Evolutionary conservation across 2,113 vertebrate genomes (phyloP), one percentile per base, ranked within the genome.

Genomic region (Protomyctophum bolini): DNA sequence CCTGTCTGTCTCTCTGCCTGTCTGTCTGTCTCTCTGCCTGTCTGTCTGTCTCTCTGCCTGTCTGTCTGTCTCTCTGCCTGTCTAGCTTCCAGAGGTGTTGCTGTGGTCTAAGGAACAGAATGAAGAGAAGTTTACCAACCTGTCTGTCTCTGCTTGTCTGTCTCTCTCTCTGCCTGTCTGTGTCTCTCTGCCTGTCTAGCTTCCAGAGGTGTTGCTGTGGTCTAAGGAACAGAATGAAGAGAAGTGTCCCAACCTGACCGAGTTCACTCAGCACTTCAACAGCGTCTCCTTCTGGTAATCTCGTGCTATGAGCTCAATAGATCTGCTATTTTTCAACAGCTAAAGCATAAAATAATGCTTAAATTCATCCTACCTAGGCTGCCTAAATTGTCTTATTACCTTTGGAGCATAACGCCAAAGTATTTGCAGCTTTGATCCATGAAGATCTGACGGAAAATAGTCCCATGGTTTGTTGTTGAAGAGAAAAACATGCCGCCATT

Each of bases 231-330:
- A 98, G 91, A 98, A 97, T 10, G 97, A 98, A 82, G 97, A 98
- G 90, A 97, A 95, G 81, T 98, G 96, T 77, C 96, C 96, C 15
- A 97, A 98, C 83, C 79, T 98, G 85, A 98, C 96, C 0, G 94
- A 95, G 89, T 98, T 98, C 90, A 98, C 97, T 0, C 96, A 98
- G 87, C 97, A 98, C 91, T 98, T 98, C 93, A 98, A 98, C 92
- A 98, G 95, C 88, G 97, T 98, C 92, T 97, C 96, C 62, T 98
- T 97, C 90, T 98, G 97, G 97, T 98, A 90, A 91, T 21, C 21
- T 21, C 21, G 21, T 2, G 21, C 21, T 21, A 21, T 21, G 21
- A n/a, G n/a, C n/a, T n/a, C n/a, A n/a, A n/a, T 21, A 21, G 21
- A 21, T 21, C 21, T 21, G 21, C 21, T 21, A 21, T 21, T 21